phyloP scores from a whole-genome alignment of 1,140 invertebrate genomes.

The Harpegnathos saltator region DNA sequence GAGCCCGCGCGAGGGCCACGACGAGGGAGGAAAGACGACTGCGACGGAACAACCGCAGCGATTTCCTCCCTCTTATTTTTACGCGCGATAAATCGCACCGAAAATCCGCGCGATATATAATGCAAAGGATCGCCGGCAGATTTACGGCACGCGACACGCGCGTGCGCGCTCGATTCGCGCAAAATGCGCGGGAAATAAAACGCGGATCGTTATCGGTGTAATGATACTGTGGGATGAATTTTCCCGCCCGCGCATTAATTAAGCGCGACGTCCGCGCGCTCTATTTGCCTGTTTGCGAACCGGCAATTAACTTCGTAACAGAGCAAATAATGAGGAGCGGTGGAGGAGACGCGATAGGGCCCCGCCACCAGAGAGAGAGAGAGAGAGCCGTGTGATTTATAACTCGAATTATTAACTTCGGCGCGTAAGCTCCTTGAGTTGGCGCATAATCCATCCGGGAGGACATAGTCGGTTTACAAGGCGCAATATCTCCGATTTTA shows the following conservation, averaged over 20 bases:
- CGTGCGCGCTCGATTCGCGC: too few relatives aligned
- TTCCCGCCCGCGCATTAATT: not conserved
- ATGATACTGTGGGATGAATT: not conserved
- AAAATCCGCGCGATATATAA: too few relatives aligned
- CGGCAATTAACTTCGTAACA: conserved; percentile 33
- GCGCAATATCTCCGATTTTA: conserved; percentile 73
- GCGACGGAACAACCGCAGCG: not conserved
- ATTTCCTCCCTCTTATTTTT: not conserved
- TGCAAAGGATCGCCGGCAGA: too few relatives aligned
- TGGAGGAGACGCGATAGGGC: conserved; percentile 27
- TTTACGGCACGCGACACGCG: too few relatives aligned
- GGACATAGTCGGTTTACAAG: conserved; percentile 70
- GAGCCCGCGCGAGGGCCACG: conserved; percentile 62
- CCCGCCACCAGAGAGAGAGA: too few relatives aligned
- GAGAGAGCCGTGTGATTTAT: conserved; percentile 63
- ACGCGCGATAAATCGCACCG: not conserved
- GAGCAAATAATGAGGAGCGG: conserved; percentile 41
- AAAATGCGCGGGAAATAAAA: too few relatives aligned
- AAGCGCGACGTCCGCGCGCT: not conserved
- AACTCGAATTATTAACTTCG: conserved; percentile 71
- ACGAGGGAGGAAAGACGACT: not conserved
- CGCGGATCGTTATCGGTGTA: not conserved
- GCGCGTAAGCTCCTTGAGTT: conserved; percentile 69
- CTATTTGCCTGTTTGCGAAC: conserved; percentile 14
- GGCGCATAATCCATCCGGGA: conserved; percentile 65